These are phyloP conservation scores for Sarcophaga caerulescens DNA, from an alignment of 2,888 invertebrate genomes.

Conservation along the genomic window DNA sequence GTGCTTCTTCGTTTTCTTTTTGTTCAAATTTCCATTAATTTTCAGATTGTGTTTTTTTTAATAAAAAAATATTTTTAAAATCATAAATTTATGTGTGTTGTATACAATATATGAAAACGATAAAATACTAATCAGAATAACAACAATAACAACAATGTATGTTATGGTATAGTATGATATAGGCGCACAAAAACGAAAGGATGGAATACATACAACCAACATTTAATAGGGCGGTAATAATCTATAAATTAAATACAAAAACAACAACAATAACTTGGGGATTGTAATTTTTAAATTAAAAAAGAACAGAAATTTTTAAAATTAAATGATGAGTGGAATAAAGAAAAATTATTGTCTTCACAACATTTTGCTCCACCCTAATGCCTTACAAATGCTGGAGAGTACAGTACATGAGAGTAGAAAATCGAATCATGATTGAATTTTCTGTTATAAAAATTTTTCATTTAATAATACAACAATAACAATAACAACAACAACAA, in stretches of 20 bases:
- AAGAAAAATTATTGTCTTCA: not conserved
- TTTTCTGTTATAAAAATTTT: conserved; percentile 4
- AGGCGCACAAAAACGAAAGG: not conserved
- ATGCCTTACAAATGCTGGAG: not conserved
- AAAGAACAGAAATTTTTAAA: not conserved
- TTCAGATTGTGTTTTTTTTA: conserved; percentile 62
- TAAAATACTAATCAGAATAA: conserved; percentile 27
- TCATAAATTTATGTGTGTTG: conserved; percentile 60
- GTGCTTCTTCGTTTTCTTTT: too few species aligned
- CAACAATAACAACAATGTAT: conserved; percentile 40
- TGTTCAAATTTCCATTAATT: conserved; percentile 31
- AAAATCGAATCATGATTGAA: conserved; percentile 63
- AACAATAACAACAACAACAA: too few species aligned
- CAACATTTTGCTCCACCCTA: conserved; percentile 34
- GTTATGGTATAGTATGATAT: conserved; percentile 14
- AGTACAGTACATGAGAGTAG: not conserved
- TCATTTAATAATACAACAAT: too few species aligned
- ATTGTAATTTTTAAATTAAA: too few species aligned
- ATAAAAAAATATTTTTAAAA: conserved; percentile 57
- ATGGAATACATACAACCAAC: conserved; percentile 18
- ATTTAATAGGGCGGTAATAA: conserved; percentile 38
- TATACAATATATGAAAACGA: not conserved
- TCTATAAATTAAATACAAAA: not conserved
- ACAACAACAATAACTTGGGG: too few species aligned
- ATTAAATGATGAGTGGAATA: not conserved